Evolutionary conservation across 2,797 vertebrate species (phyloP).

Genomic region (Gephyroberyx darwinii): DNA sequence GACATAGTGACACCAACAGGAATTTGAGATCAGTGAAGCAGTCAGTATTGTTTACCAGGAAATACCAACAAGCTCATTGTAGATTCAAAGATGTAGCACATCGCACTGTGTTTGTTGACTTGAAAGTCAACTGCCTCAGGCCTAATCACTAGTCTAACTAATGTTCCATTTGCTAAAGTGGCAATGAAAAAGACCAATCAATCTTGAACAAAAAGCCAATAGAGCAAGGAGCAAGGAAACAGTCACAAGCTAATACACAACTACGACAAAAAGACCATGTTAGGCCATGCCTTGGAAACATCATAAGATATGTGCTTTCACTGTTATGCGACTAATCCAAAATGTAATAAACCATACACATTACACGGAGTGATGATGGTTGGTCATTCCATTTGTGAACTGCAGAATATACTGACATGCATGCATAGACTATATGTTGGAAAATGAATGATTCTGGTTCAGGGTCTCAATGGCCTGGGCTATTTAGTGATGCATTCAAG

Average conservation of each 20-base stretch:
- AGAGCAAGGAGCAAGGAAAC: background rate
- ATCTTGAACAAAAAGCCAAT: constrained; percentile 21
- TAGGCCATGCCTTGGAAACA: background rate
- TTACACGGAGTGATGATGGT: background rate
- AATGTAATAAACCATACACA: background rate
- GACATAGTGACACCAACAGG: constrained; percentile 8
- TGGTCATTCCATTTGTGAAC: background rate
- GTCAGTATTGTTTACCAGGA: constrained; percentile 16
- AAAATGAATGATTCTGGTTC: constrained; percentile 24
- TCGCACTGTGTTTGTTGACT: constrained; percentile 16
- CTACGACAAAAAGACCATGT: background rate
- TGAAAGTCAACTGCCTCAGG: constrained; percentile 9
- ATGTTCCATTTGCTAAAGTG: constrained; percentile 35
- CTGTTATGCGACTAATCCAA: background rate
- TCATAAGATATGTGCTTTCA: background rate
- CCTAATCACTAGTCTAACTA: constrained; percentile 7
- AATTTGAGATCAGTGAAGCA: constrained; percentile 27
- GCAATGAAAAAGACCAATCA: constrained; percentile 41
- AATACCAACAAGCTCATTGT: background rate
- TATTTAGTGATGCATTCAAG: constrained; percentile 22
- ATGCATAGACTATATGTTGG: constrained; percentile 23
- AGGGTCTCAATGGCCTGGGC: background rate
- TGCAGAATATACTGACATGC: constrained; percentile 25
- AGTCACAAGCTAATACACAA: constrained; percentile 1
- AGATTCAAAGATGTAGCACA: background rate